A percentile compares a stretch with the other conserved stretches of the same genome.
Conservation (phyloP, 2,797 vertebrate species). For the Enteromius treurensis region DNA sequence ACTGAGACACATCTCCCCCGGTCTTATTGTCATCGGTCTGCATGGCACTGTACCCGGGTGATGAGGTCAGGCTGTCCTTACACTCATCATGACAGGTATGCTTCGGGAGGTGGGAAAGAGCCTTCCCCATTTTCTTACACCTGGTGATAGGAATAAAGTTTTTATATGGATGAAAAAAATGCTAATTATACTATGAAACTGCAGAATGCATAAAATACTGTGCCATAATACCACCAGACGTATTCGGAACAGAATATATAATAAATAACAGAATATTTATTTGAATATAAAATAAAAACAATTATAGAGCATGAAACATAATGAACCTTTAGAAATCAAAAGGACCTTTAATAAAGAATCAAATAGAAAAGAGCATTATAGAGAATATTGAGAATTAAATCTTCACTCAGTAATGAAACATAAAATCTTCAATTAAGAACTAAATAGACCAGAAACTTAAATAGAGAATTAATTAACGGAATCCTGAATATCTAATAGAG, state of each 20-base stretch:
- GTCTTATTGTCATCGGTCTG: constrained; percentile 76
- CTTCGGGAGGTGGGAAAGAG: constrained; percentile 85
- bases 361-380: background rate
- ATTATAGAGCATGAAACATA: background rate
- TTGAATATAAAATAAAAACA: background rate
- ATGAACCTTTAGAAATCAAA: background rate
- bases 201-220: background rate
- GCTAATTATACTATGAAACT: background rate
- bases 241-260: background rate
- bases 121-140: constrained; percentile 87
- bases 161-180: background rate
- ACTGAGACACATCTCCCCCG: constrained; percentile 90
- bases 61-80: constrained; percentile 73
- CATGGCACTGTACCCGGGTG: constrained; percentile 73
- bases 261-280: background rate
- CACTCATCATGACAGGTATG: constrained; percentile 80
- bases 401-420: background rate
- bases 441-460: background rate
- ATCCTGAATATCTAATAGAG: too few relatives aligned
- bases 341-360: background rate
- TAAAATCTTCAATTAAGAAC: background rate
- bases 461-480: too few relatives aligned
- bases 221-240: background rate
- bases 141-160: constrained; percentile 46
- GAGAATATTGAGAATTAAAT: background rate